These are phyloP conservation scores for Notospermus geniculatus DNA, from an alignment of 1,140 invertebrate genomes.

Conservation along the genomic window DNA sequence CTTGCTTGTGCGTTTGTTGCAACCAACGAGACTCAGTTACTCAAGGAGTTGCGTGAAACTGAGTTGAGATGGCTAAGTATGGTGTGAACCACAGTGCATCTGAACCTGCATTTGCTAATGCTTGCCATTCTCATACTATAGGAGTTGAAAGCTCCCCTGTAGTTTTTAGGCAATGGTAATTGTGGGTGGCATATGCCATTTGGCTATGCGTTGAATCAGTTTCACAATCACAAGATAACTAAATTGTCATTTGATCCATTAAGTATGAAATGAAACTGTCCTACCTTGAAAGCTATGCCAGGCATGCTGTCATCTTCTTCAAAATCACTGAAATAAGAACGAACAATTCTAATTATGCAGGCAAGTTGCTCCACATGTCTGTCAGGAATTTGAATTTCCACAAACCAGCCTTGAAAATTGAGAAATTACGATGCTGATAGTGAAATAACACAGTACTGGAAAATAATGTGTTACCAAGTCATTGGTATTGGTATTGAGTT, in stretches of 20 bases:
- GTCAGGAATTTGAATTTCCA: too few species aligned
- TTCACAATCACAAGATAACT: background rate
- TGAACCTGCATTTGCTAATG: background rate
- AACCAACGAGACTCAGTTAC: too few species aligned
- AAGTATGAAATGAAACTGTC: background rate
- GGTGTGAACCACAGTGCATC: too few species aligned
- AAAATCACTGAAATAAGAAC: slow-evolving; percentile 33
- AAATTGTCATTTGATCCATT: background rate
- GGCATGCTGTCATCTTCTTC: slow-evolving; percentile 55
- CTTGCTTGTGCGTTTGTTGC: too few species aligned
- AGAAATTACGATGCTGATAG: too few species aligned
- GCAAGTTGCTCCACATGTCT: background rate
- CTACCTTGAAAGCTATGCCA: slow-evolving; percentile 54
- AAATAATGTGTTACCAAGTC: background rate
- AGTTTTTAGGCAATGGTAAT: background rate
- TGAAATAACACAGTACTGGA: background rate
- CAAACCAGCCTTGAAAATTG: too few species aligned
- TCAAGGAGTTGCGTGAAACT: too few species aligned
- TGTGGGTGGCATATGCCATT: too few species aligned
- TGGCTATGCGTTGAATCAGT: too few species aligned
- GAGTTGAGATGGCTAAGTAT: too few species aligned
- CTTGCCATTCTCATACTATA: background rate
- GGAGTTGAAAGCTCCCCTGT: background rate
- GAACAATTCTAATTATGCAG: slow-evolving; percentile 11
- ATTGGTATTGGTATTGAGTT: background rate